Percentiles rank a stretch among this genome's conserved stretches.
phyloP scores from a whole-genome alignment of 2,113 vertebrate genomes.

The Dicaeum eximium region DNA sequence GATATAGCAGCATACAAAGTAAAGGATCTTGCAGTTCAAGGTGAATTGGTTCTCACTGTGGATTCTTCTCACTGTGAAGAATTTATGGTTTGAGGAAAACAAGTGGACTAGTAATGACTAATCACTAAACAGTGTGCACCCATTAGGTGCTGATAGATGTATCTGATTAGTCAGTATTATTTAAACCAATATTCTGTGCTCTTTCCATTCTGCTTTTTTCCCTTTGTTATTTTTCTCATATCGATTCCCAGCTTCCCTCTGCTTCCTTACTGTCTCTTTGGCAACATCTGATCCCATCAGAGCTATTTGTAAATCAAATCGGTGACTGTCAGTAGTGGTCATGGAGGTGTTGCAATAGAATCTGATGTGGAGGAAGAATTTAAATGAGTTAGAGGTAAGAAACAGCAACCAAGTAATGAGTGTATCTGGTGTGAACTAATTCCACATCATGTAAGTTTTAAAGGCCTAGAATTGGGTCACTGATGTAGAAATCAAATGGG shows the following conservation, averaged over 20 bases:
- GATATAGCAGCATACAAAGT: not conserved
- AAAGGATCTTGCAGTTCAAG: not conserved
- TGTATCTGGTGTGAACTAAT: not conserved
- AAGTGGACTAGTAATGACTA: not conserved
- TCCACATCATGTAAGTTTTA: not conserved
- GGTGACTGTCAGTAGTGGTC: not conserved
- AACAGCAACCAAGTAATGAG: not conserved
- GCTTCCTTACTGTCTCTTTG: not conserved
- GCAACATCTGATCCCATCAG: not conserved
- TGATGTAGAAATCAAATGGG: not conserved
- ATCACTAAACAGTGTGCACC: not conserved
- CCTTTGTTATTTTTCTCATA: not conserved
- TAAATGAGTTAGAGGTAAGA: constrained; percentile 11
- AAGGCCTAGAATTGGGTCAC: not conserved
- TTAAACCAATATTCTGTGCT: not conserved
- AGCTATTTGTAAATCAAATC: constrained; percentile 48
- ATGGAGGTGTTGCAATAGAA: constrained; percentile 34
- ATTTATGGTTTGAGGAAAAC: not conserved
- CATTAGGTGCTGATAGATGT: not conserved
- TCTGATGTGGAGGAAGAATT: constrained; percentile 20
- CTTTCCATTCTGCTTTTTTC: not conserved
- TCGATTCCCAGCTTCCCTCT: not conserved
- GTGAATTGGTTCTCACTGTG: not conserved
- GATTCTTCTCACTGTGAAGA: not conserved
- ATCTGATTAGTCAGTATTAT: not conserved